Base-by-base conservation (phyloP, 1,140 invertebrate genomes). In the Hylaeus volcanicus region DNA sequence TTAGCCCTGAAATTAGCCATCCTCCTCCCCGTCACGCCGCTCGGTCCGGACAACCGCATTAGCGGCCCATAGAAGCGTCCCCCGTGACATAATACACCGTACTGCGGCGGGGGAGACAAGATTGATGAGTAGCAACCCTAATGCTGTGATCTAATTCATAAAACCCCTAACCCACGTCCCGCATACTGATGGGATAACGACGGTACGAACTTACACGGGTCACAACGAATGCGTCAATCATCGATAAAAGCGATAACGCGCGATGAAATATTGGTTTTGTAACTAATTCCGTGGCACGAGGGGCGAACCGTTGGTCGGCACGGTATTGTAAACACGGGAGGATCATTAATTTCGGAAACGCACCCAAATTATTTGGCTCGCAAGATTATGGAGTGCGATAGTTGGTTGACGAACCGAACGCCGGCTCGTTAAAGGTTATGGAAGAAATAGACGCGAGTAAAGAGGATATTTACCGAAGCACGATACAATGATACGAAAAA, bases 1-100 rank as follows among this genome's bases (percentile, higher is more conserved):
- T 74, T 48, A 74, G 45, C 55, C 60, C 45, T 53, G 71, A 81
- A 86, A 86, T 85, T 86, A 86, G 64, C 79, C 73, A 15, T 26
- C 26, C 26, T 26, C 26, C 26, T 26, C 26, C 26, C 26, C 26
- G 26, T 26, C 26, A 26, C 26, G 26, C 26, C 26, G 26, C 26
- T 26, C 9, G 61, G 53, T 69, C 61, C 51, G 70, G 72, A 66
- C 77, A 56, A 63, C 61, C 78, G 70, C 41, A 74, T 86, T 85
- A 77, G 61, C 60, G 74, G n/a, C 1, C 51, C n/a, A 14, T 37
- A 39, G n/a, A 51, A 61, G 15, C 51, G 78, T 48, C 45, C 48
- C 45, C 48, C 60, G 41, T 68, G 53, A 63, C 58, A 81, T 73
- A 73, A 82, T 82, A 74, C 74, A 60, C 26, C 26, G 26, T 61